Base-by-base conservation (phyloP, 2,797 vertebrate species). In the Melanotaenia trifasciata region DNA sequence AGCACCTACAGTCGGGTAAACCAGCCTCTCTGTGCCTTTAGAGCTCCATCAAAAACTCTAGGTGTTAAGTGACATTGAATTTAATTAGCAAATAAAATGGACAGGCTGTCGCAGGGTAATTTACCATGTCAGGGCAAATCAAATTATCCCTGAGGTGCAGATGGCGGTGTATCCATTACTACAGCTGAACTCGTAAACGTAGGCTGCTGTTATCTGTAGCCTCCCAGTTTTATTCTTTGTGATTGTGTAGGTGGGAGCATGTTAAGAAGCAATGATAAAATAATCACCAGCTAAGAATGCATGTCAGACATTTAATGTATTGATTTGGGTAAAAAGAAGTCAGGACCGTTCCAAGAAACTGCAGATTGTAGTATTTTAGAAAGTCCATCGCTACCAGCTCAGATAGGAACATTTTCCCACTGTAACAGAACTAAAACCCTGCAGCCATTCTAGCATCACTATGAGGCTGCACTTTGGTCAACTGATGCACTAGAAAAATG, bases 101-200 rank as follows among this genome's bases (percentile, higher is more conserved):
- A 84, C 82, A 81, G 81, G 81, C 84, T 83, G 84, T 60, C 73
- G 76, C 74, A 36, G 62, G 75, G 74, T 89, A 92, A 93, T 91
- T 90, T 84, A 91, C 70, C 88, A 88, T 89, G 90, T 92, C 87
- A 83, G 76, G 67, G 75, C 77, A 90, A 92, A 93, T 93, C 77
- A 67, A 85, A 91, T 92, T 83, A 92, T 78, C 69, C 74, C 72
- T 18, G 76, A 86, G 83, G 90, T 91, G 88, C 88, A 91, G 86
- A 91, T 88, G 90, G 86, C 84, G 69, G 82, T 75, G 77, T 76
- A 78, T 87, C 86, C 83, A 90, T 91, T 88, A 84, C 83, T 14
- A 71, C 68, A 35, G 83, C 80, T 82, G 43, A 79, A 74, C 79
- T 82, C 73, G 81, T 89, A 70, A 75, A 76, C 13, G 24, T 70